Conservation (phyloP, 2,113 vertebrate species). For the Lethenteron camtschaticum region DNA sequence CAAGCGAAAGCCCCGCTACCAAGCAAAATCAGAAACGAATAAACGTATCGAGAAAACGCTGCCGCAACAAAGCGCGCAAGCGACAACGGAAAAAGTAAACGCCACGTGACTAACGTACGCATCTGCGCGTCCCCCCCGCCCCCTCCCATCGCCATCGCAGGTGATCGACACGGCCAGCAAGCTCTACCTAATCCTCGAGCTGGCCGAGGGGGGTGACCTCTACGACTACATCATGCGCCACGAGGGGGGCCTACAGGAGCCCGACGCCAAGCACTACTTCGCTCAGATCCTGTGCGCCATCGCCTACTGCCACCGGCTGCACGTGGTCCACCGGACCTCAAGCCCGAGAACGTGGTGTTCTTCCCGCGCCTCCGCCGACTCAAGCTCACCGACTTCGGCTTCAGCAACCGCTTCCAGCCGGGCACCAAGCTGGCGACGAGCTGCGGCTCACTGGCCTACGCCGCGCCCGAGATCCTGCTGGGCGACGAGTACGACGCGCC, state of each 20-base stretch:
- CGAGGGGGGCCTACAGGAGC: constrained; percentile 38
- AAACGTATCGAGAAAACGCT: no score
- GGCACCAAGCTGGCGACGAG: constrained; percentile 58
- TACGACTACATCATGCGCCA: constrained; percentile 61
- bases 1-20: no score
- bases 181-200: constrained; percentile 63
- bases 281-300: constrained; percentile 54
- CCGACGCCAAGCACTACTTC: constrained; percentile 38
- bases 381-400: constrained; percentile 61
- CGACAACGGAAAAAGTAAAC: no score
- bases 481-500: constrained; percentile 59
- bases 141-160: no score
- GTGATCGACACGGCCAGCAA: constrained; percentile 57
- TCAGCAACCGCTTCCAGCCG: constrained; percentile 55
- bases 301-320: constrained; percentile 53
- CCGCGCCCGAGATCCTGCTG: constrained; percentile 50
- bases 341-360: constrained; percentile 66
- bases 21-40: no score
- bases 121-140: no score
- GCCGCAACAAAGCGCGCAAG: no score
- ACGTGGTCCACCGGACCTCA: constrained; percentile 66
- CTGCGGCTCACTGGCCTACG: constrained; percentile 56
- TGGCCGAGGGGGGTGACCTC: constrained; percentile 53
- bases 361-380: constrained; percentile 50
- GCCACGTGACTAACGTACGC: no score